Percentiles rank a stretch among this genome's conserved stretches.
These are phyloP conservation scores for Muricea muricata DNA, from an alignment of 92 coral and sea anemone species.

Conservation along the genomic window DNA sequence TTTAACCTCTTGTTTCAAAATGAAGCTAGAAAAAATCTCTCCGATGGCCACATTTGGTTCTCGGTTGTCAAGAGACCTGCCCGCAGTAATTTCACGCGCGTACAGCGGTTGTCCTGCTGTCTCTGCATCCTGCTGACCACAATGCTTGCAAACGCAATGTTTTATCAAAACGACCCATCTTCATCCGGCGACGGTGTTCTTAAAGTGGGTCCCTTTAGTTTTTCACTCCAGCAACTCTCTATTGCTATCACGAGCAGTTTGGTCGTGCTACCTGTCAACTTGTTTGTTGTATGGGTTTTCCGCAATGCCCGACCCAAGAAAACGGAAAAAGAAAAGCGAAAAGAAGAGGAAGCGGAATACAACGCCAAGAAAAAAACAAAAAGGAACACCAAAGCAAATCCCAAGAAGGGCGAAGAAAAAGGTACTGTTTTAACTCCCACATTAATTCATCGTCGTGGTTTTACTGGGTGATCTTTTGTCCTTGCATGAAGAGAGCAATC, in stretches of 20 bases:
- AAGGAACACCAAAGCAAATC: constrained; percentile 40
- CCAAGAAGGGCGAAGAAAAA: constrained; percentile 65
- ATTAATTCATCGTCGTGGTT: too few species aligned
- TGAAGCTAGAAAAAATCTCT: constrained; percentile 91
- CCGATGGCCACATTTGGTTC: constrained; percentile 96
- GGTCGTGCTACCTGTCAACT: constrained; percentile 89
- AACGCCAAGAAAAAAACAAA: constrained; percentile 34
- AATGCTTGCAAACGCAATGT: constrained; percentile 98
- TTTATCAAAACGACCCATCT: constrained; percentile 84
- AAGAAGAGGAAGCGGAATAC: constrained; percentile 8
- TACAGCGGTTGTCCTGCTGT: constrained; percentile 93
- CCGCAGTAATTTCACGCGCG: constrained; percentile 92
- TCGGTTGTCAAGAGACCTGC: constrained; percentile 91
- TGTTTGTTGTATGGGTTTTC: constrained; percentile 85
- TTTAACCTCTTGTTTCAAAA: constrained; percentile 91
- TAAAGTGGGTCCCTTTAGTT: constrained; percentile 89
- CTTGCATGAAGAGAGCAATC: too few species aligned
- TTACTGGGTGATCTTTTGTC: too few species aligned
- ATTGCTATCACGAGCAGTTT: constrained; percentile 92
- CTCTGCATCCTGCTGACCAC: constrained; percentile 83
- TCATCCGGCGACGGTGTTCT: constrained; percentile 81
- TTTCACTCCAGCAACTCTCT: constrained; percentile 89
- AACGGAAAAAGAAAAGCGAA: background rate
- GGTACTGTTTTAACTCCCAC: constrained; percentile 31
- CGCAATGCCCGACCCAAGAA: constrained; percentile 80